phyloP scores from a whole-genome alignment of 37 sponge, comb jelly and placozoan genomes.

The Haliclona indistincta region DNA sequence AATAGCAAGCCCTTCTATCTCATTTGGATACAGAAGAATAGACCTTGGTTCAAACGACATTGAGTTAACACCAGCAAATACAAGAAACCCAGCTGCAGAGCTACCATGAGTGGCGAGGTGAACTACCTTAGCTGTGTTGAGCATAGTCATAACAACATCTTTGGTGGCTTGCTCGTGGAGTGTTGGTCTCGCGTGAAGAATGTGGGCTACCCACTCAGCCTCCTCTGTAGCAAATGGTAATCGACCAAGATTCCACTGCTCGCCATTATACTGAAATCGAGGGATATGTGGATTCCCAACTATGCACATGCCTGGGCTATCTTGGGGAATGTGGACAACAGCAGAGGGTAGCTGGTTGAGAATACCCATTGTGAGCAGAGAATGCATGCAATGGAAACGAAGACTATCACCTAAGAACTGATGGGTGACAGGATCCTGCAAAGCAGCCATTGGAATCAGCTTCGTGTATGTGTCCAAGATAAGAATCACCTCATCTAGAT shows the following conservation, averaged over 20 bases:
- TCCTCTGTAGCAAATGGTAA: slow-evolving; percentile 67
- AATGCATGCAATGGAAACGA: slow-evolving; percentile 56
- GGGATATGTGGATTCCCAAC: slow-evolving; percentile 78
- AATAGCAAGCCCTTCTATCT: slow-evolving; percentile 65
- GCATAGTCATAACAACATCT: slow-evolving; percentile 31
- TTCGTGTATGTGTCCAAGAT: slow-evolving; percentile 65
- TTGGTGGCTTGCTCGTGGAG: slow-evolving; percentile 72
- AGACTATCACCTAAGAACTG: slow-evolving; percentile 67
- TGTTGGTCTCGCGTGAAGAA: slow-evolving; percentile 40
- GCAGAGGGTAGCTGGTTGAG: slow-evolving; percentile 28
- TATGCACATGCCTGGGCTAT: slow-evolving; percentile 43
- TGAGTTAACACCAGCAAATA: slow-evolving; percentile 38
- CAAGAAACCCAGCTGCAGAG: slow-evolving; percentile 62
- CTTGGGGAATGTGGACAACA: slow-evolving; percentile 38
- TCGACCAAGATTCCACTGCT: slow-evolving; percentile 56
- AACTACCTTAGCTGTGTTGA: slow-evolving; percentile 51
- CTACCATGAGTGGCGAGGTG: slow-evolving; percentile 80
- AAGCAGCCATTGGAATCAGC: slow-evolving; percentile 59
- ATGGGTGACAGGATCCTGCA: slow-evolving; percentile 11
- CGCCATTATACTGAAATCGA: slow-evolving; percentile 29
- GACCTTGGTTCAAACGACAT: slow-evolving; percentile 9
- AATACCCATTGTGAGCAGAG: slow-evolving; percentile 69
- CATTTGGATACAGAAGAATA: slow-evolving; percentile 61
- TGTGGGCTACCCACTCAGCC: slow-evolving; percentile 60
- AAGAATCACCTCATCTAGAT: slow-evolving; percentile 39